Evolutionary conservation across 2,797 vertebrate species (phyloP), one percentile per base, ranked within the genome.

Genomic region (Numenius phaeopus): DNA sequence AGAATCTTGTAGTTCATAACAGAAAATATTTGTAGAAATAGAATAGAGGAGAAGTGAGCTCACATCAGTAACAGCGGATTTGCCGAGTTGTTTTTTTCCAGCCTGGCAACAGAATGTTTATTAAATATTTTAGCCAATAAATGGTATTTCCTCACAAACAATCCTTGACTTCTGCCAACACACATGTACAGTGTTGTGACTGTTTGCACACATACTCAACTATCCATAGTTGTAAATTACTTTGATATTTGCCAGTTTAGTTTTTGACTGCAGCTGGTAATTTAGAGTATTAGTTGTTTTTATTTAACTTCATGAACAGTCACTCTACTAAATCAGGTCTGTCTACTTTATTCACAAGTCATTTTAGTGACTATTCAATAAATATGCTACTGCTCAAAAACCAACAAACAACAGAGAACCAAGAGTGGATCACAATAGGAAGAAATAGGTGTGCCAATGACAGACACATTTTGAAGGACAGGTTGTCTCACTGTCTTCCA

Each of bases 141-240:
- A 47, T 13, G 2, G 7, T 39, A 72, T 81, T 52, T 81, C 30
- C 52, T 76, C 29, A 69, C 64, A 69, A 94, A 55, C 10, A 70
- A 34, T 42, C 23, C 26, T 39, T 46, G 42, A 50, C 39, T 92
- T 83, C 77, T 66, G 69, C 50, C 39, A 70, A 39, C 13, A 65
- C 9, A 7, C 34, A 30, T 0, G 0, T 40, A 26, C 15, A 42
- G 30, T 19, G 24, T 12, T 23, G 11, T 39, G 18, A 37, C 20
- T 79, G 42, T 77, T 71, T 20, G 46, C 54, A 87, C n/a, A 32
- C 2, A 7, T 37, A 55, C 27, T 81, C 34, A 71, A 14, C 65
- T 90, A 66, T 5, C 42, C 2, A 6, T 18, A 27, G 5, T 3
- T 61, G 16, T 17, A 80, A 70, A 23, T 54, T 55, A 34, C 12